These are phyloP conservation scores for Coenonympha glycerion DNA, from an alignment of 2,888 invertebrate genomes.

Conservation along the genomic window DNA sequence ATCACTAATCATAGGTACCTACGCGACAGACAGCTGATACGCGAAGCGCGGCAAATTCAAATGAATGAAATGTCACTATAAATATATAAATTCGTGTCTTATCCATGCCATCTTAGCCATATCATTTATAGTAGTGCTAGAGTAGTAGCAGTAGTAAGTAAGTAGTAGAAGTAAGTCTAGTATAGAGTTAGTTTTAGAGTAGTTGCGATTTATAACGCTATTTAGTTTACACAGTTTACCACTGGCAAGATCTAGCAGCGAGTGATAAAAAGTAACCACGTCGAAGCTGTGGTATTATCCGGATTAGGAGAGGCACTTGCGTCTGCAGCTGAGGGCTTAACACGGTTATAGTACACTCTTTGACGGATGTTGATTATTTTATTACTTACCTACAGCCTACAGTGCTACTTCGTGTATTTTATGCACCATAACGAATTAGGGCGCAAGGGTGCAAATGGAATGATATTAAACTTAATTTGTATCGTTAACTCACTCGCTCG, in stretches of 20 bases:
- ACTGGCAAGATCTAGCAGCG: slow-evolving; percentile 9
- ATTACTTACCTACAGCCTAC: not conserved
- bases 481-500: no score
- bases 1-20: no score
- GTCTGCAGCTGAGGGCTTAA: slow-evolving; percentile 24
- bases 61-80: no score
- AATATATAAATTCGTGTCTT: no score
- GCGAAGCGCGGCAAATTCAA: no score
- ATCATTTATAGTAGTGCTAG: no score
- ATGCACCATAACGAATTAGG: not conserved
- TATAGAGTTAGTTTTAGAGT: not conserved
- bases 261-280: slow-evolving; percentile 30
- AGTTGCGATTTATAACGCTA: slow-evolving; percentile 1
- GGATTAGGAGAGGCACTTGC: slow-evolving; percentile 58
- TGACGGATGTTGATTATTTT: slow-evolving; percentile 1
- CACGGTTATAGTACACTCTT: slow-evolving; percentile 10
- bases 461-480: not conserved
- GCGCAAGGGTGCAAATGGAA: not conserved
- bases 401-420: not conserved
- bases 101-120: no score
- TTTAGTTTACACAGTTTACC: slow-evolving; percentile 4
- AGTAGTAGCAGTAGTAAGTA: no score
- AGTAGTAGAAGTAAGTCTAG: no score
- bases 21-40: no score
- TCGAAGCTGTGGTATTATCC: slow-evolving; percentile 52